Conservation (phyloP, 2,888 invertebrate genomes). For the Parnassius mnemosyne region DNA sequence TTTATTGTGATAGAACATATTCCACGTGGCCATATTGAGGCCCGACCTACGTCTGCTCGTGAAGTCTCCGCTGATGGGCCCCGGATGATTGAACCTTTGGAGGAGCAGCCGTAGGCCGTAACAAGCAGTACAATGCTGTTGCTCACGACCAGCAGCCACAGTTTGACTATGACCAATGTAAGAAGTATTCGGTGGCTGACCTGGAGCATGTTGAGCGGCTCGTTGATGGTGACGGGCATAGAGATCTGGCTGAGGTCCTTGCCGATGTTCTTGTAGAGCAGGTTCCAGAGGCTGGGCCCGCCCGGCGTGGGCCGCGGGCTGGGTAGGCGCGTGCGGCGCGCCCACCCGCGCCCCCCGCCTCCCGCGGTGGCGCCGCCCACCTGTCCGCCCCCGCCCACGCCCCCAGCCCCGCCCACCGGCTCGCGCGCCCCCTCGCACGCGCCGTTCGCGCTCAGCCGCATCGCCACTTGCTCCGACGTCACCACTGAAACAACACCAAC, state of each 20-base stretch:
- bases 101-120: too few species aligned
- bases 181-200: constrained; percentile 47
- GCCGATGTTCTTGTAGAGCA: constrained; percentile 90
- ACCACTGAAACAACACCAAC: constrained; percentile 40
- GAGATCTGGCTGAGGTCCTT: constrained; percentile 92
- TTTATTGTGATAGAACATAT: too few species aligned
- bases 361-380: not conserved
- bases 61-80: too few species aligned
- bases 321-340: constrained; percentile 85
- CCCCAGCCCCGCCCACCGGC: constrained; percentile 15
- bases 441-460: constrained; percentile 41
- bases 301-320: constrained; percentile 86
- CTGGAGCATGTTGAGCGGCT: constrained; percentile 90
- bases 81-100: too few species aligned
- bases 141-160: too few species aligned
- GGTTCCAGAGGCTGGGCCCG: constrained; percentile 89
- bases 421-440: constrained; percentile 3
- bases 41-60: too few species aligned
- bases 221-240: constrained; percentile 92
- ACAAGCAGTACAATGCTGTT: too few species aligned
- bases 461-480: constrained; percentile 51
- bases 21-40: too few species aligned
- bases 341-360: constrained; percentile 18
- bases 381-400: constrained; percentile 2
- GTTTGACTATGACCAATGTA: too few species aligned